Evolutionary conservation across 2,888 invertebrate genomes (phyloP).

Genomic region (Trachelus troglodyta): DNA sequence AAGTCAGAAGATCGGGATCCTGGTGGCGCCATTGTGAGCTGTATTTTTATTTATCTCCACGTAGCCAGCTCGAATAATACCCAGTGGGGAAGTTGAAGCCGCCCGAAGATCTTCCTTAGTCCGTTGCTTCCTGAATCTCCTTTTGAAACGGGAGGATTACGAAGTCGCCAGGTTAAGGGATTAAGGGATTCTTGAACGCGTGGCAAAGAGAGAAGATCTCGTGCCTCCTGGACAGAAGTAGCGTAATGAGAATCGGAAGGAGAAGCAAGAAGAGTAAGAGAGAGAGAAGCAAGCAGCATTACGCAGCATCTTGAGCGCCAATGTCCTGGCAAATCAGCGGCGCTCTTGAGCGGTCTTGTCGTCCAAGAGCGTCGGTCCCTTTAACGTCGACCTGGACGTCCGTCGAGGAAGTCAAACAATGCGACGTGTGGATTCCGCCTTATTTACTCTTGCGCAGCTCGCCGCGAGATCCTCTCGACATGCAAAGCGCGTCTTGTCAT

Average conservation of each 20-base stretch:
- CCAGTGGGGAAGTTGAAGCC: neutral
- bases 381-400: constrained; percentile 58
- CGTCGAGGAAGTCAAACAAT: constrained; percentile 62
- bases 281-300: neutral
- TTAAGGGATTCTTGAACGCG: neutral
- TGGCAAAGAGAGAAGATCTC: neutral
- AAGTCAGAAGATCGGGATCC: neutral
- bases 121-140: constrained; percentile 10
- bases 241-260: neutral
- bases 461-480: constrained; percentile 44
- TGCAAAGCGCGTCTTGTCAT: constrained; percentile 61
- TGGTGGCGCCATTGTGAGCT: constrained; percentile 6
- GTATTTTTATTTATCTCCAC: neutral
- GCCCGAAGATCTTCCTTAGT: constrained; percentile 5
- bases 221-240: neutral
- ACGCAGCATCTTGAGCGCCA: constrained; percentile 12
- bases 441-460: constrained; percentile 53
- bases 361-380: constrained; percentile 53
- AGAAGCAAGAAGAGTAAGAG: neutral
- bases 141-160: neutral
- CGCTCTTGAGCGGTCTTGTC: constrained; percentile 48
- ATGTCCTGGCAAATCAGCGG: constrained; percentile 55
- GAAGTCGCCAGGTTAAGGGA: neutral
- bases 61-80: constrained; percentile 6
- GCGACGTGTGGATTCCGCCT: constrained; percentile 61